Percentiles rank a stretch among this genome's conserved stretches.
Conservation (phyloP, 2,888 invertebrate species). For the Lithophane socia region DNA sequence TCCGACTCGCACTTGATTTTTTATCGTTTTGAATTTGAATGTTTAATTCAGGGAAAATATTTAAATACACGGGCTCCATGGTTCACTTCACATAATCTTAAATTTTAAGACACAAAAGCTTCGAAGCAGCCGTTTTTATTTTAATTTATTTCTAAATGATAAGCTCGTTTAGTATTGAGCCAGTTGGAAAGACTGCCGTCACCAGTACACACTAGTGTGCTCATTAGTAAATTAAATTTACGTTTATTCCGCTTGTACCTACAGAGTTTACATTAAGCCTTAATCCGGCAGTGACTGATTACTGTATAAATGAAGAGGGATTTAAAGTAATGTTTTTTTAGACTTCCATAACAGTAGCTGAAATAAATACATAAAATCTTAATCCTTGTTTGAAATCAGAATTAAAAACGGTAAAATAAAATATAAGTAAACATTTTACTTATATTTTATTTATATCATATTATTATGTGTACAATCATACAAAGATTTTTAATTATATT, state of each 20-base stretch:
- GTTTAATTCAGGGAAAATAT: background rate
- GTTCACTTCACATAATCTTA: background rate
- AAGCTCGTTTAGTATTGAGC: background rate
- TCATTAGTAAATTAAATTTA: conserved; percentile 43
- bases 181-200: conserved; percentile 4
- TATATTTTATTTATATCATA: too few species aligned
- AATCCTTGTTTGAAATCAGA: too few species aligned
- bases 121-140: background rate
- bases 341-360: background rate
- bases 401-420: too few species aligned
- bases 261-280: conserved; percentile 5
- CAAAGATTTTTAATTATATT: too few species aligned
- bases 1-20: too few species aligned
- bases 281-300: conserved; percentile 41
- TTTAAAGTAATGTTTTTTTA: background rate
- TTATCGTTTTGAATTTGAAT: background rate
- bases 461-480: too few species aligned
- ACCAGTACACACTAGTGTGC: background rate
- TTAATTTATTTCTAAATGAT: conserved; percentile 4
- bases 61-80: background rate
- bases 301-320: conserved; percentile 6
- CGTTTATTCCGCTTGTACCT: conserved; percentile 11
- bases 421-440: too few species aligned
- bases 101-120: too few species aligned
- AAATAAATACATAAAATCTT: too few species aligned